Conservation (phyloP, 2,888 invertebrate genomes). For the Drosophila niveifrons region DNA sequence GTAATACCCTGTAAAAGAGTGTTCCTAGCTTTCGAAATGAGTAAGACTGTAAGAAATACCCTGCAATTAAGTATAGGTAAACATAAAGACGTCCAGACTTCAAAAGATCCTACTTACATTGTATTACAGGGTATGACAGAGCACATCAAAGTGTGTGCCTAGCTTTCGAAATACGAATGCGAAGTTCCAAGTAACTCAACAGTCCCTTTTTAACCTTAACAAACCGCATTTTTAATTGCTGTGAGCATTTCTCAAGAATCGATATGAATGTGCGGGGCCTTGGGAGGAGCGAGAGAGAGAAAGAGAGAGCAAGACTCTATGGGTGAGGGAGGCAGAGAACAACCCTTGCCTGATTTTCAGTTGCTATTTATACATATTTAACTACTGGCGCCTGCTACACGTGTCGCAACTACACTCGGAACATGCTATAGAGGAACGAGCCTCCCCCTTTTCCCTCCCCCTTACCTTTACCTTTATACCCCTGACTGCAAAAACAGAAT, state of each 20-base stretch:
- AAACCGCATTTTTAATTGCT: slow-evolving; percentile 12
- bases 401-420: slow-evolving; percentile 17
- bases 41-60: background rate
- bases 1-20: background rate
- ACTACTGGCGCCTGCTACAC: slow-evolving; percentile 26
- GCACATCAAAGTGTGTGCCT: background rate
- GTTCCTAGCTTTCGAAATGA: background rate
- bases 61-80: background rate
- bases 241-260: slow-evolving; percentile 35
- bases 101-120: too few relatives aligned
- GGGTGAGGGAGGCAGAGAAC: slow-evolving; percentile 12
- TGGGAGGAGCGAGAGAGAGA: background rate
- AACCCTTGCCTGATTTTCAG: slow-evolving; percentile 47
- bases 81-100: too few relatives aligned
- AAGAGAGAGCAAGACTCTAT: too few relatives aligned
- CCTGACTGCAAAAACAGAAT: slow-evolving; percentile 1
- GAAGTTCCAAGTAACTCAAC: slow-evolving; percentile 3
- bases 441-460: background rate
- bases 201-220: slow-evolving; percentile 1
- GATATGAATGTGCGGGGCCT: slow-evolving; percentile 20
- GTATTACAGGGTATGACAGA: background rate
- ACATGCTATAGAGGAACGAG: background rate
- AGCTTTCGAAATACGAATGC: background rate
- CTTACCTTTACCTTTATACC: too few relatives aligned
- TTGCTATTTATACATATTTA: slow-evolving; percentile 46